phyloP scores from a whole-genome alignment of 1,140 invertebrate genomes.

The Bombyx mori region DNA sequence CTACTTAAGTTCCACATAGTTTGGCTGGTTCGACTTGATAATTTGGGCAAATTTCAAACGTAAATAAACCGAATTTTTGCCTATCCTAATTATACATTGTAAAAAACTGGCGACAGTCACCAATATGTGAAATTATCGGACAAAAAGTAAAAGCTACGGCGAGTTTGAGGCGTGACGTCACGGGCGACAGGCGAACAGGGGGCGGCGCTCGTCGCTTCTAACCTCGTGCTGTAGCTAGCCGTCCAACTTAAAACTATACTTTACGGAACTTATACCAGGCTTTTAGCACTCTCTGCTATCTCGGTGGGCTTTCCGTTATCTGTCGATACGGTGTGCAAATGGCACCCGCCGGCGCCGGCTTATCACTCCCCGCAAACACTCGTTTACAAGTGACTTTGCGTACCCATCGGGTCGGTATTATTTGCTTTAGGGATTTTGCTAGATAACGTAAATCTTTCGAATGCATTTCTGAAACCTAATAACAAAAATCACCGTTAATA shows the following conservation, averaged over 20 bases:
- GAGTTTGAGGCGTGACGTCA: slow-evolving; percentile 55
- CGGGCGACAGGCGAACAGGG: slow-evolving; percentile 54
- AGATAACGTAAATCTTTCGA: slow-evolving; percentile 32
- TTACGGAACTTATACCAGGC: slow-evolving; percentile 45
- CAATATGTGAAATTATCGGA: slow-evolving; percentile 58
- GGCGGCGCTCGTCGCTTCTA: slow-evolving; percentile 45
- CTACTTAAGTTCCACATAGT: no score
- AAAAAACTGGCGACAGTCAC: slow-evolving; percentile 67
- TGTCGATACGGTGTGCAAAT: slow-evolving; percentile 32
- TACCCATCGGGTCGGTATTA: slow-evolving; percentile 35
- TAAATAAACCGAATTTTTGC: slow-evolving; percentile 44
- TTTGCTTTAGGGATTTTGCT: slow-evolving; percentile 55
- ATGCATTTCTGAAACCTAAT: background rate
- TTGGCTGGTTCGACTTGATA: no score
- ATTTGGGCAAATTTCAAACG: slow-evolving; percentile 4
- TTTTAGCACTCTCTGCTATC: slow-evolving; percentile 55
- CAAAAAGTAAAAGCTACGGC: slow-evolving; percentile 55
- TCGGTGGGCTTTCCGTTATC: slow-evolving; percentile 42
- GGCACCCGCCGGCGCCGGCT: slow-evolving; percentile 60
- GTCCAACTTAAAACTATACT: slow-evolving; percentile 43
- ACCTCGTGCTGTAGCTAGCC: slow-evolving; percentile 31
- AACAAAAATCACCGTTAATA: background rate
- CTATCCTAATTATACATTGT: slow-evolving; percentile 55
- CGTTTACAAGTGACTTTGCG: slow-evolving; percentile 54
- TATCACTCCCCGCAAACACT: slow-evolving; percentile 58